These are phyloP conservation scores for Oenanthe melanoleuca DNA, from an alignment of 2,113 vertebrate species.

Conservation along the genomic window DNA sequence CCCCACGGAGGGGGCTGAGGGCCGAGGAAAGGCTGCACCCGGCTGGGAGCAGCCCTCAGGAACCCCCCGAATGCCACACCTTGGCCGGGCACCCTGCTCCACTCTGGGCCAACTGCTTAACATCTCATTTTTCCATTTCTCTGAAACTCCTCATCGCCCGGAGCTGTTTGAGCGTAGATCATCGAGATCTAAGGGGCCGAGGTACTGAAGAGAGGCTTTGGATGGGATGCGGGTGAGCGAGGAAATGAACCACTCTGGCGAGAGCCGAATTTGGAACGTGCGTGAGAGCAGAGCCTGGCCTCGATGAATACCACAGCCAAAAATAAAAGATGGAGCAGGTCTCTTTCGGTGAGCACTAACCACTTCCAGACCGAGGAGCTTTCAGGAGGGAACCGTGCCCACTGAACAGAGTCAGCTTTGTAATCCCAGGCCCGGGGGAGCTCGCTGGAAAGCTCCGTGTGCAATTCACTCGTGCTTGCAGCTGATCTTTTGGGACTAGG, in stretches of 20 bases:
- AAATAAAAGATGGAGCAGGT: background rate
- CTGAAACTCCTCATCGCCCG: background rate
- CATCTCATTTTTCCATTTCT: background rate
- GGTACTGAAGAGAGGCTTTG: background rate
- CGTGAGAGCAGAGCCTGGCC: background rate
- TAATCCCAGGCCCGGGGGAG: background rate
- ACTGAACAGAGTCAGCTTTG: background rate
- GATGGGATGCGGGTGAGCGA: background rate
- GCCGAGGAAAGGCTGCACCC: accelerated
- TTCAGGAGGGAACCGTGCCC: background rate
- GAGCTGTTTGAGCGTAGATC: accelerated
- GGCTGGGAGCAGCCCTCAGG: background rate
- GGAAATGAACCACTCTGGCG: accelerated
- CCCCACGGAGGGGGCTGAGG: accelerated
- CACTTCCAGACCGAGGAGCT: background rate
- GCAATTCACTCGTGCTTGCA: accelerated
- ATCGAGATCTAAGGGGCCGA: accelerated
- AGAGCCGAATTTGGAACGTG: accelerated
- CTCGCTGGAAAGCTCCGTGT: accelerated
- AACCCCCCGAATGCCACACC: accelerated
- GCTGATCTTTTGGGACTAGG: accelerated
- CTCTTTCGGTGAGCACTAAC: background rate
- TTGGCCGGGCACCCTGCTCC: background rate
- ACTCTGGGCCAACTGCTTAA: background rate
- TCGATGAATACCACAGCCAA: background rate